These are phyloP conservation scores for Neotoxoptera formosana DNA, from an alignment of 1,140 invertebrate species.

Conservation along the genomic window DNA sequence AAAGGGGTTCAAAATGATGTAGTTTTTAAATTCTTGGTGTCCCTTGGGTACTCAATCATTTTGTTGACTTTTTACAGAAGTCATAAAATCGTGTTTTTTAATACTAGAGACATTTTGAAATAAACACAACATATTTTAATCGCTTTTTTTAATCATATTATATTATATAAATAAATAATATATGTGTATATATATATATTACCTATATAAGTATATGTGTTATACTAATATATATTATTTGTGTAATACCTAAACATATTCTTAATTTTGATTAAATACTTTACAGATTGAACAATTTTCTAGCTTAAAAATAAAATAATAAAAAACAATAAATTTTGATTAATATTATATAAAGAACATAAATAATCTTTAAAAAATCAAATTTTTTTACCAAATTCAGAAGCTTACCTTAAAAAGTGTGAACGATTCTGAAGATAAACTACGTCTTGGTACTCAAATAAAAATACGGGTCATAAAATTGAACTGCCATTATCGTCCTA, in stretches of 20 bases:
- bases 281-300: no score
- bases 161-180: not conserved
- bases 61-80: slow-evolving; percentile 4
- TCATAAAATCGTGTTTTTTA: not conserved
- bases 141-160: not conserved
- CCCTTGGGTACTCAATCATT: not conserved
- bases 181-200: no score
- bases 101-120: not conserved
- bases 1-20: slow-evolving; percentile 4
- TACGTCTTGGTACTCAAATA: not conserved
- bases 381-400: not conserved
- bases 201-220: no score
- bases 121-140: not conserved
- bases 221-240: no score
- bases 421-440: not conserved
- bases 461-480: not conserved
- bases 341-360: no score
- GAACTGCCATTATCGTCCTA: not conserved
- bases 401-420: not conserved
- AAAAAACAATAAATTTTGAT: not conserved
- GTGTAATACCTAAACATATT: no score
- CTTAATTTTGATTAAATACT: no score
- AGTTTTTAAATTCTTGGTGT: not conserved
- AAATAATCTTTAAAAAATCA: not conserved
- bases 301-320: no score